These are phyloP conservation scores for Mus musculus DNA, from an alignment of 2,113 vertebrate genomes.

Conservation along the genomic window DNA sequence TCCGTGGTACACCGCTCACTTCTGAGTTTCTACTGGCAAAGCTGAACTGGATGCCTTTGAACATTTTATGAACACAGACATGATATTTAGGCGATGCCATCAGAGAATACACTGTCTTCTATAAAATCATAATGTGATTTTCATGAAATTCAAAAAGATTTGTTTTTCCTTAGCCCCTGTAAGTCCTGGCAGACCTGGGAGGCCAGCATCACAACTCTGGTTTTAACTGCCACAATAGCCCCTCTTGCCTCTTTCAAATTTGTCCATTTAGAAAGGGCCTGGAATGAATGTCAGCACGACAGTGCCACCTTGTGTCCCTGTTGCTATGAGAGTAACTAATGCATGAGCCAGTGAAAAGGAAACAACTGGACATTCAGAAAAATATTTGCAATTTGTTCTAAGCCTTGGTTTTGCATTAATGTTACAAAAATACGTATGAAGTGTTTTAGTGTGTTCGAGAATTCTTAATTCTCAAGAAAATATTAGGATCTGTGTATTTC, in stretches of 20 bases:
- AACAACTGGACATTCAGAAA: conserved; percentile 63
- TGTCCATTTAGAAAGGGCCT: conserved; percentile 68
- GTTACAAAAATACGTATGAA: background rate
- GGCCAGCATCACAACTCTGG: conserved; percentile 40
- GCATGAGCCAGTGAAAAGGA: conserved; percentile 49
- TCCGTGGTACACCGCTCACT: conserved; percentile 47
- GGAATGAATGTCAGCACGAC: conserved; percentile 79
- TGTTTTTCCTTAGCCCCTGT: conserved; percentile 19
- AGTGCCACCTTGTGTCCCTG: conserved; percentile 83
- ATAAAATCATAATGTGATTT: conserved; percentile 21
- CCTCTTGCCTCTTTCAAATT: conserved; percentile 68
- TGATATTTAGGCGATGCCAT: conserved; percentile 62
- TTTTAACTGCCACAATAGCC: conserved; percentile 50
- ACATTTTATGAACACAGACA: conserved; percentile 49
- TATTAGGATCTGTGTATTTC: background rate
- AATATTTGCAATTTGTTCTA: conserved; percentile 54
- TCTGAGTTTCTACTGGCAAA: conserved; percentile 54
- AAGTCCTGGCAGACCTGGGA: conserved; percentile 24
- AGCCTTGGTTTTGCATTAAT: conserved; percentile 16
- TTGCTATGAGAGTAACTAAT: conserved; percentile 66
- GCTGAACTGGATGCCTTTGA: conserved; percentile 48
- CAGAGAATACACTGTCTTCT: conserved; percentile 59
- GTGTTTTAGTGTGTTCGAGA: conserved; percentile 27
- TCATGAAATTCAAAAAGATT: conserved; percentile 58
- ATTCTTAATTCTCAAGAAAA: background rate